A percentile compares a stretch with the other conserved stretches of the same genome.
These are phyloP conservation scores for Lampris megalopsis DNA, from an alignment of 2,113 vertebrate species.

Conservation along the genomic window DNA sequence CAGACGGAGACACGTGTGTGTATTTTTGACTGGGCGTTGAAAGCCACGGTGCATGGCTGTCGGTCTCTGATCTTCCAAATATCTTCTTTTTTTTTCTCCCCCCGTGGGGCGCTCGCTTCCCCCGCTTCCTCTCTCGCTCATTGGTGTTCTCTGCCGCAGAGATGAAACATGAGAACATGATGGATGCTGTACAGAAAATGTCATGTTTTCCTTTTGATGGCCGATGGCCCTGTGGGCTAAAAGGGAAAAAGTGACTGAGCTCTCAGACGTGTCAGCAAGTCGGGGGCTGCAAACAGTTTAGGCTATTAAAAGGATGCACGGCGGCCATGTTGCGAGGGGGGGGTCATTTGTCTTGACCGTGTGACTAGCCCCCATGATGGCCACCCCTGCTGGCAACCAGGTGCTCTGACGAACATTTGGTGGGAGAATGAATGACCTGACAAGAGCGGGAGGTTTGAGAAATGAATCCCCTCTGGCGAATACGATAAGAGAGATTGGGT, in stretches of 20 bases:
- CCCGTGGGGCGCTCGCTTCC: slow-evolving; percentile 45
- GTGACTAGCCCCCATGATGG: neutral
- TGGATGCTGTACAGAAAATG: slow-evolving; percentile 57
- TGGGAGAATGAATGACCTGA: neutral
- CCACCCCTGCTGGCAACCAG: neutral
- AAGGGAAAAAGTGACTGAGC: slow-evolving; percentile 48
- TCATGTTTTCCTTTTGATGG: slow-evolving; percentile 52
- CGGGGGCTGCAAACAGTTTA: neutral
- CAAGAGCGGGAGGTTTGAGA: slow-evolving; percentile 3
- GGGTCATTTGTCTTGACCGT: slow-evolving; percentile 9
- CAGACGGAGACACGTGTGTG: slow-evolving; percentile 25
- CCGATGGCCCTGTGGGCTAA: slow-evolving; percentile 59
- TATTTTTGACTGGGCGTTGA: slow-evolving; percentile 50
- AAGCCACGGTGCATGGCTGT: slow-evolving; percentile 43
- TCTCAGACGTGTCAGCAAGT: slow-evolving; percentile 8
- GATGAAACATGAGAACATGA: slow-evolving; percentile 45
- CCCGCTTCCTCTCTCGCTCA: slow-evolving; percentile 30
- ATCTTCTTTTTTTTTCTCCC: slow-evolving; percentile 57
- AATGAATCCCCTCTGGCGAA: slow-evolving; percentile 30
- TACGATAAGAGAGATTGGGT: slow-evolving; percentile 32
- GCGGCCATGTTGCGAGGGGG: neutral
- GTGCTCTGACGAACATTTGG: neutral
- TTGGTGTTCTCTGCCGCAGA: slow-evolving; percentile 24
- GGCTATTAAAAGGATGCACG: neutral
- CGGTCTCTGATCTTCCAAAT: slow-evolving; percentile 64